A percentile compares a stretch with the other conserved stretches of the same genome.
phyloP scores from a whole-genome alignment of 2,888 invertebrate genomes.

The Eupithecia subumbrata region DNA sequence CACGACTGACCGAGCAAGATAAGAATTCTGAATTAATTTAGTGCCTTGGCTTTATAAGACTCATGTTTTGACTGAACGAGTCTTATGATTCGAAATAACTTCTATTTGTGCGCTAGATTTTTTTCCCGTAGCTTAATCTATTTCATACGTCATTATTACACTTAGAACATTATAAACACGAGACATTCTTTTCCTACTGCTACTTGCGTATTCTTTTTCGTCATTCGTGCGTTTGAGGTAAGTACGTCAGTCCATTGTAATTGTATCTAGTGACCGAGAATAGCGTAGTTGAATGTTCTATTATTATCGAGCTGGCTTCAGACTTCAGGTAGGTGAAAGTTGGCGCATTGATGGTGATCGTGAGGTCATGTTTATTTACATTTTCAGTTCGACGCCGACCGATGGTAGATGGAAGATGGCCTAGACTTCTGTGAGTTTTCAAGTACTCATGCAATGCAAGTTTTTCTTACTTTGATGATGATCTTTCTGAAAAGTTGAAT shows the following conservation, averaged over 20 bases:
- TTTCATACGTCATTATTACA: conserved; percentile 3
- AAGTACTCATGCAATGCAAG: background rate
- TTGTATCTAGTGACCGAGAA: conserved; percentile 20
- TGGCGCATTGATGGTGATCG: conserved; percentile 9
- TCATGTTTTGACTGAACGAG: background rate
- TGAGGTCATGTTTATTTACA: conserved; percentile 27
- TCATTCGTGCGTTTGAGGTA: conserved; percentile 15
- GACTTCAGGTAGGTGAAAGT: conserved; percentile 26
- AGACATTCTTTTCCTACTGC: background rate
- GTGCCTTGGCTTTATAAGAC: conserved; percentile 15
- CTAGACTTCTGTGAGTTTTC: background rate
- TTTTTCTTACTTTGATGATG: background rate
- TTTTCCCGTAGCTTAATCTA: background rate
- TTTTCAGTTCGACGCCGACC: background rate
- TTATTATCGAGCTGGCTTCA: conserved; percentile 24
- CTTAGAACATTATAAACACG: background rate
- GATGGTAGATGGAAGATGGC: background rate
- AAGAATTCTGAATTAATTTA: conserved; percentile 24
- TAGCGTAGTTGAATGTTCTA: conserved; percentile 26
- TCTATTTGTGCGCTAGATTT: background rate
- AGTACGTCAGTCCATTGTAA: conserved; percentile 25
- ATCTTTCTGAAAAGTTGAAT: background rate
- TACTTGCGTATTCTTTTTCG: conserved; percentile 21
- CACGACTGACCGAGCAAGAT: conserved; percentile 27
- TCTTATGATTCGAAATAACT: background rate